Conservation (phyloP, 2,888 invertebrate species). For the Eurytoma adleriae region DNA sequence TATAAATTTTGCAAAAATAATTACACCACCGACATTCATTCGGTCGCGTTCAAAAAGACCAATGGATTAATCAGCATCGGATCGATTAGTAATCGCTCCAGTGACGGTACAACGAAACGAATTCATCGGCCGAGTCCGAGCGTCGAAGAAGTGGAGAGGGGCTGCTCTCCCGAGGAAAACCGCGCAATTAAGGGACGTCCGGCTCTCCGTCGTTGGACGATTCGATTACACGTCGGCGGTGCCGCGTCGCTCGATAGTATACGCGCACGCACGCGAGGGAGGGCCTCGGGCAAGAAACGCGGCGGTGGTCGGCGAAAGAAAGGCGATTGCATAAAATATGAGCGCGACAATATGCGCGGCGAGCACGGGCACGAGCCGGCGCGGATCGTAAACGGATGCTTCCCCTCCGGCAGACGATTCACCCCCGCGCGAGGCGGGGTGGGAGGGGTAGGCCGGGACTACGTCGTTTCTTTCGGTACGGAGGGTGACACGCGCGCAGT, state of each 20-base stretch:
- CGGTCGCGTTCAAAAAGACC: neutral
- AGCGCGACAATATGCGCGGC: neutral
- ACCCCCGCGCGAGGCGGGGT: neutral
- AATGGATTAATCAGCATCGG: too few relatives aligned
- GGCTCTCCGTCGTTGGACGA: neutral
- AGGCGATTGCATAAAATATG: conserved; percentile 52
- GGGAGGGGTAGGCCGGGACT: conserved; percentile 12
- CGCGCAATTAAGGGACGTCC: conserved; percentile 24
- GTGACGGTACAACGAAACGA: neutral
- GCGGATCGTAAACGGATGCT: conserved; percentile 11
- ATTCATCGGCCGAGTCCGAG: neutral
- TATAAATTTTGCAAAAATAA: too few relatives aligned
- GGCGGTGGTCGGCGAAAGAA: neutral
- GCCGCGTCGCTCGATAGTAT: neutral
- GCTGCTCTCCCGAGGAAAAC: too few relatives aligned
- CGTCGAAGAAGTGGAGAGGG: neutral
- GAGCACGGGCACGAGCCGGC: neutral
- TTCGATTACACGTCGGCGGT: conserved; percentile 12
- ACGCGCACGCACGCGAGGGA: neutral
- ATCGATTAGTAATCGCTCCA: neutral
- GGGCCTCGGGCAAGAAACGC: neutral
- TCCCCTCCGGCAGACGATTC: neutral
- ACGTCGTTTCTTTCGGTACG: conserved; percentile 24
- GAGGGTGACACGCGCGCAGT: too few relatives aligned
- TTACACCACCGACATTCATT: too few relatives aligned